Base-by-base conservation (phyloP, 2,888 invertebrate species). In the Phalangium opilio region DNA sequence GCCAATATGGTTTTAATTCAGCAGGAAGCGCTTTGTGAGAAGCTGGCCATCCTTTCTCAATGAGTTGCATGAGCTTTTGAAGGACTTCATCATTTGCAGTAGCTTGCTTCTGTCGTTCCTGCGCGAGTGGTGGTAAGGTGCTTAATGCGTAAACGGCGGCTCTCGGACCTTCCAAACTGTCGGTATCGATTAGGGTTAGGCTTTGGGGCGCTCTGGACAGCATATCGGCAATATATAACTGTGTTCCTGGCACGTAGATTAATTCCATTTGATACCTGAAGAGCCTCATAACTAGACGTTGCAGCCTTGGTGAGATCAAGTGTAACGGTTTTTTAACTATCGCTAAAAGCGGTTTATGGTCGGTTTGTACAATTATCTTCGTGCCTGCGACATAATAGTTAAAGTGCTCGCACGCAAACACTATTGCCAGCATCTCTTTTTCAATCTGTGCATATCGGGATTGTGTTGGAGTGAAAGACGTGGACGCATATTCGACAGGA, bases 371-470 rank as follows among this genome's bases (percentile, higher is more conserved):
- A n/a, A n/a, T n/a, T n/a, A n/a, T n/a, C n/a, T 55, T 36, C 27
- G 53, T 17, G 7, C 44, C 54, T 27, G 27, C 27, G 27, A 27
- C 27, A 8, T 27, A 27, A 8, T 27, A 27, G 8, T 27, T 4
- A 27, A 27, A 27, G 4, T 27, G 27, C 8, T 27, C 8, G 27
- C 27, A 27, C 5, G 27, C 27, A 27, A 27, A 27, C 27, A 27
- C 27, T 27, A 27, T 27, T 7, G 27, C 27, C 27, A 27, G 8
- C 27, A 27, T 27, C 27, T 67, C 64, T 51, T 63, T 63, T 49
- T 67, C 64, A 10, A 65, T 64, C 50, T 64, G 62, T 0, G 62
- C 61, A 47, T 64, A 66, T 18, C 59, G 47, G 15, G 50, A 54
- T 50, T 66, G 63, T 3, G 61, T 53, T 2, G 47, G 50, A 39